Base-by-base conservation (phyloP, 2,113 vertebrate species). In the Eublepharis macularius region DNA sequence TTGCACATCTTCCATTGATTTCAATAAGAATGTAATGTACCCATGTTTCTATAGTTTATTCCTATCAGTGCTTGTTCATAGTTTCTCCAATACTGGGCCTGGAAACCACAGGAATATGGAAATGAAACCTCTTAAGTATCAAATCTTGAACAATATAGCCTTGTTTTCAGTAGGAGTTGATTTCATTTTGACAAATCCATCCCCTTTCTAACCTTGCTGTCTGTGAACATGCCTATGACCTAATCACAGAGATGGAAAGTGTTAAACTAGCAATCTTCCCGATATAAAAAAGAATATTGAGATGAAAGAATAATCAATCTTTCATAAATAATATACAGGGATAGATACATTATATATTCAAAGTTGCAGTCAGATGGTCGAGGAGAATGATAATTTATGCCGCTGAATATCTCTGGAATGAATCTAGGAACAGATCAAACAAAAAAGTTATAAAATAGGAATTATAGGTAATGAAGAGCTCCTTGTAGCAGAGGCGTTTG, bases 391-490 rank as follows among this genome's bases (percentile, higher is more conserved):
- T 96, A 95, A 94, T 93, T 96, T 96, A 96, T 96, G 95, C 95
- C 93, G 93, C 73, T 93, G 94, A 95, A 95, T 96, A 95, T 93
- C 94, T 95, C 91, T 87, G 84, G 95, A 95, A 95, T 95, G 95
- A 95, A 95, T 95, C 92, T 91, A 88, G 89, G 92, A 93, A 90
- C 92, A 96, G 96, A 96, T 95, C 96, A 96, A 97, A 97, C 96
- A 97, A 94, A 96, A 94, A 96, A 95, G 96, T 96, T 95, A 96
- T 96, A 94, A 96, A 95, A 94, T 94, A 93, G 95, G 96, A 95
- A 96, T 96, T 96, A 96, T 47, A 91, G 86, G 94, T 95, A 96
- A 96, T 95, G 94, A 95, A 93, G 87, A 91, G 86, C 63, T 90
- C 88, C 93, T 92, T 95, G 93, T 92, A 87, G 92, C 92, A 86